These are phyloP conservation scores for Plectropomus leopardus DNA, from an alignment of 2,113 vertebrate species.

Conservation along the genomic window DNA sequence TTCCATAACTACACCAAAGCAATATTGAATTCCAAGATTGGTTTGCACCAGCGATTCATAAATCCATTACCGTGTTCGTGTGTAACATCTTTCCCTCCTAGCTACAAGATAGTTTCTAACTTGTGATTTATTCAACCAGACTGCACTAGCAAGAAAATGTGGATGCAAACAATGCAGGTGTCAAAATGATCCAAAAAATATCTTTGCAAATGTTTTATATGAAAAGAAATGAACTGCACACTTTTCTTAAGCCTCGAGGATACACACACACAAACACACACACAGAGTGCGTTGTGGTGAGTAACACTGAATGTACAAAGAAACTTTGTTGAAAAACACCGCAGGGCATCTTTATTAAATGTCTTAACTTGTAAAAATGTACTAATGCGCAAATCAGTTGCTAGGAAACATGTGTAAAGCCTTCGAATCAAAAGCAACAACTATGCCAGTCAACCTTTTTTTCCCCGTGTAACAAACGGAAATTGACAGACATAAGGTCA, in stretches of 20 bases:
- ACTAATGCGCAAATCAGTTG: too few species aligned
- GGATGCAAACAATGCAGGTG: not conserved
- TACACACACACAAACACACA: too few species aligned
- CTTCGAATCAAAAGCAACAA: too few species aligned
- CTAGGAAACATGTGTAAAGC: not conserved
- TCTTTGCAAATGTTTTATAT: not conserved
- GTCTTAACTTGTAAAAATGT: not conserved
- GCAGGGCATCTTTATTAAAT: not conserved
- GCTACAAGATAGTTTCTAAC: not conserved
- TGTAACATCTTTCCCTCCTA: not conserved
- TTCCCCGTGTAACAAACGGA: too few species aligned
- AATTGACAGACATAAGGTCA: too few species aligned
- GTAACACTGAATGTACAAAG: not conserved
- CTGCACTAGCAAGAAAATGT: not conserved
- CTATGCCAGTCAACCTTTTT: too few species aligned
- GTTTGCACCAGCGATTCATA: not conserved
- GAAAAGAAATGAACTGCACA: not conserved
- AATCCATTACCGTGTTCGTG: not conserved
- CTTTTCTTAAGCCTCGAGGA: not conserved
- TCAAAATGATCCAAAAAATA: not conserved
- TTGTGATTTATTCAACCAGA: not conserved
- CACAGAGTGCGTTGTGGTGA: too few species aligned
- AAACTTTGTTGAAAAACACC: not conserved
- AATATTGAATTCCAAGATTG: slow-evolving; percentile 12
- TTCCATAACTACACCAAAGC: not conserved